These are phyloP conservation scores for Zoanthus sociatus DNA, from an alignment of 92 coral and sea anemone genomes.

Conservation along the genomic window DNA sequence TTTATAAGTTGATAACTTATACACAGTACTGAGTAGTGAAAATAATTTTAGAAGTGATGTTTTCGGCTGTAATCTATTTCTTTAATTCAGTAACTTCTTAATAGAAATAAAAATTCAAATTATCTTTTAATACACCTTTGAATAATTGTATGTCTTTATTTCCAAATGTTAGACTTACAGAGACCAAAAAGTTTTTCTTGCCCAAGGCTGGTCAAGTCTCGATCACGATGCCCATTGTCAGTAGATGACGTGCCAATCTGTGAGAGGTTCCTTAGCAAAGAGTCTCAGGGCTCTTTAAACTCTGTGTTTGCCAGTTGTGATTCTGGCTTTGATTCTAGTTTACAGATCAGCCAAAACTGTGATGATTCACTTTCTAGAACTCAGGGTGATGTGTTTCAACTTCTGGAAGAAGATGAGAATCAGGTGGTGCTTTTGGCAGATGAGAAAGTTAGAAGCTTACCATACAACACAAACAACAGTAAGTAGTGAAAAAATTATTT, in stretches of 20 bases:
- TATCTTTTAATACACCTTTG: too few relatives aligned
- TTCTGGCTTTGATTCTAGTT: constrained; percentile 36
- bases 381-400: constrained; percentile 19
- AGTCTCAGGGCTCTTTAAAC: background rate
- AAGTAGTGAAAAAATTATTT: background rate
- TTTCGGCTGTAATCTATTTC: too few relatives aligned
- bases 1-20: too few relatives aligned
- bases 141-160: background rate
- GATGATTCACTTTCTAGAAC: constrained; percentile 4
- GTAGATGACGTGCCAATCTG: constrained; percentile 50
- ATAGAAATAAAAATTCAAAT: background rate
- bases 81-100: too few relatives aligned
- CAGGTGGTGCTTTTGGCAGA: background rate
- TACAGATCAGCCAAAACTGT: background rate
- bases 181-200: constrained; percentile 26
- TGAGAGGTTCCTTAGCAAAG: constrained; percentile 39
- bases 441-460: background rate
- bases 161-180: background rate
- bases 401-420: constrained; percentile 19
- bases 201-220: constrained; percentile 25
- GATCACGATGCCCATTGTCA: constrained; percentile 66
- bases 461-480: background rate
- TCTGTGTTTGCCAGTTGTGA: background rate
- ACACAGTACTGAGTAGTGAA: too few relatives aligned
- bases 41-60: too few relatives aligned